Base-by-base conservation (phyloP, 1,140 invertebrate genomes). In the Coptotermes formosanus region DNA sequence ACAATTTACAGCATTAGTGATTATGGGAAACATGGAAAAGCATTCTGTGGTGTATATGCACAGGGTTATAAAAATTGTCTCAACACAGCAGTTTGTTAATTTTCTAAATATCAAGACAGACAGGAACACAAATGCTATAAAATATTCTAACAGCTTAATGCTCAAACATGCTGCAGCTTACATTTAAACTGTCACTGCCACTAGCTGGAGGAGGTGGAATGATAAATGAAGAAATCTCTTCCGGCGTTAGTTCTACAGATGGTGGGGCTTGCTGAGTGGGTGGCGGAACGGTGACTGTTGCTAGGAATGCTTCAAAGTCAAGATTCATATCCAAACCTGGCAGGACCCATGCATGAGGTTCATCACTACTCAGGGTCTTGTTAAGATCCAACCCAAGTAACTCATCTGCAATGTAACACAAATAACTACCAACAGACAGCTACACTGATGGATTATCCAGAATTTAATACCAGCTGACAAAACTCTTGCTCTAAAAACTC, bases 251-350 rank as follows among this genome's bases (percentile, higher is more conserved):
- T 89, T 95, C 95, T 87, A 95, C 93, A 25, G 94, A 94, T 45
- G 94, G 94, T 1, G 93, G 92, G 11, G 93, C 69, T 90, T 94
- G 94, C 86, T 94, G 92, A n/a, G 94, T 94, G 16, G 94, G 94
- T 14, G 96, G 96, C 45, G 95, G 96, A 83, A 97, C 94, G 38
- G 95, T 95, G 48, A 97, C 94, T 88, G 94, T 95, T 25, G 96
- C 96, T 88, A 97, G 94, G 89, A 98, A 96, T 84, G 95, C 93
- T 89, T 98, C 97, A 87, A 97, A 91, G 88, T 94, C 93, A 85
- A 92, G 88, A 82, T 88, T 89, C 83, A 90, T 85, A 44, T 87
- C 86, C 30, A 87, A 59, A 12, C 83, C 83, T 23, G 45, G n/a
- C 30, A 52, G 16, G 25, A 52, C n/a, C 38, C 30, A 52, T 30